Evolutionary conservation across 2,797 vertebrate genomes (phyloP).

Genomic region (Phrynocephalus vlangalii): DNA sequence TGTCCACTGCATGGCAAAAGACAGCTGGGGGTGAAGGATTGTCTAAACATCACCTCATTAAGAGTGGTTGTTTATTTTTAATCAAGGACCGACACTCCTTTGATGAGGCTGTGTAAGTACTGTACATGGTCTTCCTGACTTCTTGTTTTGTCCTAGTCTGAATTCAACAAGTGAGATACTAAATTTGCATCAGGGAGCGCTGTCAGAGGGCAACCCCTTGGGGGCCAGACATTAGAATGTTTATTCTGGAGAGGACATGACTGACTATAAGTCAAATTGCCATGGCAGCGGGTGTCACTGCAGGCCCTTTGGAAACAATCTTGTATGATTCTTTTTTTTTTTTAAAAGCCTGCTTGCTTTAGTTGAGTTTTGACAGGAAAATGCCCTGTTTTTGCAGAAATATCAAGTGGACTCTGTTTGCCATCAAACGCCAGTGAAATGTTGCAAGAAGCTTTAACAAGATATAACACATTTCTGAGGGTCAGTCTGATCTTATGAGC

Average conservation of each 20-base stretch:
- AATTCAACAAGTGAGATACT: conserved; percentile 48
- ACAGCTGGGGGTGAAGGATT: not conserved
- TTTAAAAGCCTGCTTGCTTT: not conserved
- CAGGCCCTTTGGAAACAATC: conserved; percentile 20
- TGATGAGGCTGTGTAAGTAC: conserved; percentile 9
- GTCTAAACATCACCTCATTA: conserved; percentile 11
- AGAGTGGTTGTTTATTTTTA: conserved; percentile 13
- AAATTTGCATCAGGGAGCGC: conserved; percentile 48
- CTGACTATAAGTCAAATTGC: conserved; percentile 43
- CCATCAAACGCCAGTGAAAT: not conserved
- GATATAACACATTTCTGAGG: not conserved
- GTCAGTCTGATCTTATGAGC: not conserved
- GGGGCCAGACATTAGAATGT: conserved; percentile 38
- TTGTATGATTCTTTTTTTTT: not conserved
- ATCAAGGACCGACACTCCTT: conserved; percentile 19
- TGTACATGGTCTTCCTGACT: conserved; percentile 43
- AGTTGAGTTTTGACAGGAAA: conserved; percentile 25
- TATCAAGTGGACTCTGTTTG: not conserved
- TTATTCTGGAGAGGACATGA: conserved; percentile 27
- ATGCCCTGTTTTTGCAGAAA: conserved; percentile 19
- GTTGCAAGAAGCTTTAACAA: not conserved
- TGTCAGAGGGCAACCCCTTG: conserved; percentile 29
- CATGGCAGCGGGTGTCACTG: conserved; percentile 41
- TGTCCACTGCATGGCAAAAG: not conserved
- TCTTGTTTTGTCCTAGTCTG: conserved; percentile 22